phyloP scores from a whole-genome alignment of 2,113 vertebrate genomes.

The Oncorhynchus mykiss region DNA sequence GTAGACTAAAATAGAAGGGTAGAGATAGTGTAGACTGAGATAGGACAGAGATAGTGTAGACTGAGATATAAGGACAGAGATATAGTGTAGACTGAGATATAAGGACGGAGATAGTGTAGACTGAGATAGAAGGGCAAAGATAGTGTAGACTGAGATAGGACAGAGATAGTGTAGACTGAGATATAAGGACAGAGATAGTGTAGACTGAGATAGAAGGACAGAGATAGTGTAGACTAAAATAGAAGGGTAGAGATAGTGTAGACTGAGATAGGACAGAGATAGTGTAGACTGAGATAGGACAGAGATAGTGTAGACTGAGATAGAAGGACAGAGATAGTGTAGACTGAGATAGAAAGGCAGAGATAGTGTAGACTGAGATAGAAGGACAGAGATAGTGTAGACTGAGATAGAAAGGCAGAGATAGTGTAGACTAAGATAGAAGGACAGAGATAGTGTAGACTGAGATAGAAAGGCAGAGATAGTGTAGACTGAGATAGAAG shows the following conservation, averaged over 20 bases:
- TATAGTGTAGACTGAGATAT: constrained; percentile 71
- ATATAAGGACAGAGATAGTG: constrained; percentile 65
- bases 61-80: constrained; percentile 61
- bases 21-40: constrained; percentile 46
- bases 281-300: constrained; percentile 1
- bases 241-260: constrained; percentile 70
- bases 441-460: constrained; percentile 76
- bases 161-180: constrained; percentile 41
- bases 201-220: constrained; percentile 66
- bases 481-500: constrained; percentile 49
- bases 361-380: neutral
- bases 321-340: too few relatives aligned
- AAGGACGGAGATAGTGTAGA: constrained; percentile 17
- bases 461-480: constrained; percentile 63
- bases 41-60: too few relatives aligned
- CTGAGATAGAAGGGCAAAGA: too few relatives aligned
- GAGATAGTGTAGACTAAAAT: constrained; percentile 42
- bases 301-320: constrained; percentile 73
- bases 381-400: constrained; percentile 71
- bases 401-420: too few relatives aligned
- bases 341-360: too few relatives aligned
- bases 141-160: too few relatives aligned
- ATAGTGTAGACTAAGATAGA: constrained; percentile 61
- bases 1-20: too few relatives aligned
- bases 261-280: constrained; percentile 67